A percentile compares a stretch with the other conserved stretches of the same genome.
Conservation (phyloP, 2,888 invertebrate species). For the Neoitamus cyanurus region DNA sequence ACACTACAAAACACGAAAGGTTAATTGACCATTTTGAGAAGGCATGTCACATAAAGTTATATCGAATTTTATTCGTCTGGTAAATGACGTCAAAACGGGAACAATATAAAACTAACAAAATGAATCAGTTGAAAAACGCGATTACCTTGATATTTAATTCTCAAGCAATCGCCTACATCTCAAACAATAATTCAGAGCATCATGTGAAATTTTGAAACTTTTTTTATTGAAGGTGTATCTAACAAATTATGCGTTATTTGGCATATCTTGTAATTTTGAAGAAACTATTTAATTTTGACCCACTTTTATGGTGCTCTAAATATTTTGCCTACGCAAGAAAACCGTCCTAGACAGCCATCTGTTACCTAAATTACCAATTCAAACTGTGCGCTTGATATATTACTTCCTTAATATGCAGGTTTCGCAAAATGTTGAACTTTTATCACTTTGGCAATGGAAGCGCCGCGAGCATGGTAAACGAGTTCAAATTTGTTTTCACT, state of each 20-base stretch:
- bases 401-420: conserved; percentile 2
- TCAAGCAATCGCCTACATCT: neutral
- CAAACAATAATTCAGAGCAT: neutral
- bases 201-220: neutral
- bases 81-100: neutral
- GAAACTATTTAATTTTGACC: neutral
- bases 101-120: neutral
- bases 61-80: neutral
- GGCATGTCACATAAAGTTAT: neutral
- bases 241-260: neutral
- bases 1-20: neutral
- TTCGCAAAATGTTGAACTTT: conserved; percentile 10
- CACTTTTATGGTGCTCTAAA: neutral
- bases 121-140: neutral
- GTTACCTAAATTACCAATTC: neutral
- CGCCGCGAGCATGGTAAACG: neutral
- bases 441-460: conserved; percentile 16
- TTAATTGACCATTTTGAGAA: neutral
- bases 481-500: neutral
- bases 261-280: neutral
- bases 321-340: conserved; percentile 14
- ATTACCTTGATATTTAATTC: conserved; percentile 5
- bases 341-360: neutral
- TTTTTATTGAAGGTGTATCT: neutral
- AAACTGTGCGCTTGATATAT: neutral